Percentiles rank a stretch among this genome's conserved stretches.
These are phyloP conservation scores for Aelia acuminata DNA, from an alignment of 2,888 invertebrate genomes.

Conservation along the genomic window DNA sequence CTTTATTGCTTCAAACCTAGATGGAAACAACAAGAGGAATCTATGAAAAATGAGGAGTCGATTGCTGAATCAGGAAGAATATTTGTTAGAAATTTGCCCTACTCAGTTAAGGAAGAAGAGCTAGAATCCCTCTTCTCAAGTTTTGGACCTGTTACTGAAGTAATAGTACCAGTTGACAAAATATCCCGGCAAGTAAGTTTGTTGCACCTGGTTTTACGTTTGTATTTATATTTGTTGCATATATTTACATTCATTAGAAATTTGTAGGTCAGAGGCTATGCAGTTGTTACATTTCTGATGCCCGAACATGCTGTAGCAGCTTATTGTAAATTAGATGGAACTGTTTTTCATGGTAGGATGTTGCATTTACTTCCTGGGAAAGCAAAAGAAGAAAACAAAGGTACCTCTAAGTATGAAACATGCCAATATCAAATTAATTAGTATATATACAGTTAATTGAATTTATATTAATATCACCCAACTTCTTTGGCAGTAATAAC, in stretches of 20 bases:
- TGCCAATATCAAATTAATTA: background rate
- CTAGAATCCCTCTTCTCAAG: conserved; percentile 84
- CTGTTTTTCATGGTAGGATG: conserved; percentile 90
- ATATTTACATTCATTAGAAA: background rate
- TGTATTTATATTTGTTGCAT: background rate
- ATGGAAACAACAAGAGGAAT: conserved; percentile 77
- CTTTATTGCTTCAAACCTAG: conserved; percentile 56
- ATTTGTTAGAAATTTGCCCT: conserved; percentile 92
- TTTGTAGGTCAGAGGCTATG: conserved; percentile 84
- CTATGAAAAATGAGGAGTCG: conserved; percentile 79
- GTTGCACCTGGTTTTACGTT: background rate
- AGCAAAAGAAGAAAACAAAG: conserved; percentile 73
- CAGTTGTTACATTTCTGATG: conserved; percentile 91
- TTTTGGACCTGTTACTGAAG: conserved; percentile 89
- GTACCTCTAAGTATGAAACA: conserved; percentile 66
- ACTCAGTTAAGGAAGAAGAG: conserved; percentile 88
- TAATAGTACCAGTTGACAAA: conserved; percentile 90
- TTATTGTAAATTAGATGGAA: conserved; percentile 90
- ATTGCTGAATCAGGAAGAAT: conserved; percentile 93
- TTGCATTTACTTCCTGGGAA: conserved; percentile 92
- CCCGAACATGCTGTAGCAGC: conserved; percentile 96
- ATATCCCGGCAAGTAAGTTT: conserved; percentile 74
- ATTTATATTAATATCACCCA: background rate
- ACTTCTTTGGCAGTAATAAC: background rate
- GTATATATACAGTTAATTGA: background rate